Conservation (phyloP, 2,797 vertebrate species). For the Diplodus sargus region DNA sequence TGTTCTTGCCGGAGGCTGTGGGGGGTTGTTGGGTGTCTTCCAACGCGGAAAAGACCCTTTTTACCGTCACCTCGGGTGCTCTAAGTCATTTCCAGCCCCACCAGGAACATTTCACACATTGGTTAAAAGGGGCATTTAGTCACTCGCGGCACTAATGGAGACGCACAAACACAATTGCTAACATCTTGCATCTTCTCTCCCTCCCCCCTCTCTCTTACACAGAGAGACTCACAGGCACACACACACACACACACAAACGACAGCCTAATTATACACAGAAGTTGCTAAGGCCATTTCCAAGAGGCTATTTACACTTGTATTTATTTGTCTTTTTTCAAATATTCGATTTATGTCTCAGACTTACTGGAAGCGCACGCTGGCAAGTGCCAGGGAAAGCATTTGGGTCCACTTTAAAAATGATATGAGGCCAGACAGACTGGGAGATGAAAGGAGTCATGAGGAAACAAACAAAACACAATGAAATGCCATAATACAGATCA, state of each 20-base stretch:
- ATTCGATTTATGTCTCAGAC: slow-evolving; percentile 84
- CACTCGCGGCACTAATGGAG: slow-evolving; percentile 60
- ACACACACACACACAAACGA: slow-evolving; percentile 62
- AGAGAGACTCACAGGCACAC: slow-evolving; percentile 45
- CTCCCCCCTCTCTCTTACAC: neutral
- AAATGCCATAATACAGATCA: slow-evolving; percentile 84
- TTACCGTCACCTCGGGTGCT: slow-evolving; percentile 52
- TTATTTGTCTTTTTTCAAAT: slow-evolving; percentile 86
- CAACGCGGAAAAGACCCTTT: slow-evolving; percentile 53
- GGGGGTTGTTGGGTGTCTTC: slow-evolving; percentile 44
- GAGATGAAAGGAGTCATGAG: slow-evolving; percentile 84
- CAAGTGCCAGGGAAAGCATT: slow-evolving; percentile 84
- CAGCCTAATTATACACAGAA: slow-evolving; percentile 82
- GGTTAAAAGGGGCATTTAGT: slow-evolving; percentile 69
- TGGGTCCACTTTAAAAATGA: slow-evolving; percentile 88
- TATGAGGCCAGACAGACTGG: slow-evolving; percentile 86
- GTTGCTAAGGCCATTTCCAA: slow-evolving; percentile 78
- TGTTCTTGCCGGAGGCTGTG: slow-evolving; percentile 38
- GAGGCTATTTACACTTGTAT: slow-evolving; percentile 84
- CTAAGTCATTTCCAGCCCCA: slow-evolving; percentile 69
- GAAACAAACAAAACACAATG: slow-evolving; percentile 87
- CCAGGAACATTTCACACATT: slow-evolving; percentile 76
- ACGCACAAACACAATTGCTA: slow-evolving; percentile 67
- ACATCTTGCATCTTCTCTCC: slow-evolving; percentile 58
- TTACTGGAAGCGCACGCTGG: slow-evolving; percentile 84